Evolutionary conservation across 2,888 invertebrate genomes (phyloP), one percentile per base, ranked within the genome.

Genomic region (Limnephilus lunatus): DNA sequence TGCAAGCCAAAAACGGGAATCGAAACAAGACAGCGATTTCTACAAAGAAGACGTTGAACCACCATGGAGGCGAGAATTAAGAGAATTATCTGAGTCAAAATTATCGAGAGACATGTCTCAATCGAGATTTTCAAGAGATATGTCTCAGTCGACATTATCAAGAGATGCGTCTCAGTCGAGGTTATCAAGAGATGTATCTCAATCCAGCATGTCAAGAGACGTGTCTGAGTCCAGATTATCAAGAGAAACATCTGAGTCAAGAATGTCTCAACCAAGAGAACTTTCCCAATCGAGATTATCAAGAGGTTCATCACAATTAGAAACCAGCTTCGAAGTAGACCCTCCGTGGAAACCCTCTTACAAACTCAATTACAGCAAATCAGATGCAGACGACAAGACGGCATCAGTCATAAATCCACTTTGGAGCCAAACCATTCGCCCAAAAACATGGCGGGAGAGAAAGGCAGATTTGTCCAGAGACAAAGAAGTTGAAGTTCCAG

Each of bases 401-500:
- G 94, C 94, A 32, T 95, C 95, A 7, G 94, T 95, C 0, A 95
- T 95, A 2, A 87, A 90, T 68, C 91, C 91, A 44, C 96, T 96
- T 2, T 96, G 96, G 96, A 96, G 96, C 93, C 96, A 96, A 94
- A 96, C 96, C 0, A 94, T 96, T 91, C 94, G 95, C 94, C 96
- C 96, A 5, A 95, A 95, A 87, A 95, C 96, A 1, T 95, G 95
- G 94, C 95, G 95, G 81, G 96, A 96, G 93, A 95, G 95, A 94
- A 96, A 96, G 94, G 96, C 95, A 44, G 96, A 96, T 93, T 95
- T 96, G 0, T 95, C 96, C 90, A 95, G 95, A 93, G 89, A 92
- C 14, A 91, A 88, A 85, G 90, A 91, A 83, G 95, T 95, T 53
- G 94, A 94, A 48, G 95, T 96, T 44, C 95, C 96, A 93, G 96